Evolutionary conservation across 2,797 vertebrate species (phyloP).

Genomic region (Agapornis canus): DNA sequence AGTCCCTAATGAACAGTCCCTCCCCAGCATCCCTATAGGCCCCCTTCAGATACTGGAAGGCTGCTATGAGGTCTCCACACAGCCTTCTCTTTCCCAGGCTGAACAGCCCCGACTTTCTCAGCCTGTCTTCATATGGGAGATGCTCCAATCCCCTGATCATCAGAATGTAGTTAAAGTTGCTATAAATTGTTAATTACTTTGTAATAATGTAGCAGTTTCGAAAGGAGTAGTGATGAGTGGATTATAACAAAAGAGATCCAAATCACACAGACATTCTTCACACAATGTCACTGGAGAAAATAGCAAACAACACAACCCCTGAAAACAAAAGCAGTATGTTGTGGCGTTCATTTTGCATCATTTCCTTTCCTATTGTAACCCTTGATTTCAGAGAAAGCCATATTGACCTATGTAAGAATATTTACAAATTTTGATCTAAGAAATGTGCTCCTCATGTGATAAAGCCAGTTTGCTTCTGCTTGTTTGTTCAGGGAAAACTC

Average conservation of each 20-base stretch:
- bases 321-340: background rate
- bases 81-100: too few species aligned
- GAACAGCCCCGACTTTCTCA: too few species aligned
- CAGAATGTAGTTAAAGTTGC: background rate
- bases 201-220: background rate
- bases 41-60: too few species aligned
- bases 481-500: background rate
- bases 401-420: background rate
- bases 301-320: rapidly evolving
- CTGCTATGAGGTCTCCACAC: too few species aligned
- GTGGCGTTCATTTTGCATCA: background rate
- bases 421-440: background rate
- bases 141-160: background rate
- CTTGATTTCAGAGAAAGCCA: background rate
- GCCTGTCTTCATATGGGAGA: too few species aligned
- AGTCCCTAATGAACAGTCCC: too few species aligned
- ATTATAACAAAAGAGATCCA: background rate
- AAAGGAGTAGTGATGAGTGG: background rate
- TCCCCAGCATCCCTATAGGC: too few species aligned
- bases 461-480: background rate
- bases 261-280: background rate
- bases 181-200: background rate
- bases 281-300: background rate
- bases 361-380: background rate
- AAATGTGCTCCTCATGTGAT: background rate